A percentile compares a stretch with the other conserved stretches of the same genome.
These are phyloP conservation scores for Seriola aureovittata DNA, from an alignment of 2,113 vertebrate species.

Conservation along the genomic window DNA sequence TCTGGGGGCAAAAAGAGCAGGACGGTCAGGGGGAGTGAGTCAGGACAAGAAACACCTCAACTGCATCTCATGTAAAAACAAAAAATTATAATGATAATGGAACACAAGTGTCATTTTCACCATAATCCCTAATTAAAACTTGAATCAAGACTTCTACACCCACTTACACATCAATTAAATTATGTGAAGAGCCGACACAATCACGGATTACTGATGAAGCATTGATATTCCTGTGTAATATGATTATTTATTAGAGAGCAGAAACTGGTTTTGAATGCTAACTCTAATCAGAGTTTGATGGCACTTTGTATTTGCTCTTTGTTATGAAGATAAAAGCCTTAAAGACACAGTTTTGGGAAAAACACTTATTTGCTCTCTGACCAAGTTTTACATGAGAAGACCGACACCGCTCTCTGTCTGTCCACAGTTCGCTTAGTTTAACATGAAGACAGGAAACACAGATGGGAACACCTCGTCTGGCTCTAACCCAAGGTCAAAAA, in stretches of 20 bases:
- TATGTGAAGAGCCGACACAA: conserved; percentile 15
- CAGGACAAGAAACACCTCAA: not conserved
- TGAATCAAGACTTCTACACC: conserved; percentile 2
- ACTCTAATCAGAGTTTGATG: not conserved
- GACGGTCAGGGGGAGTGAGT: conserved; percentile 32
- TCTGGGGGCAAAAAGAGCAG: conserved; percentile 81
- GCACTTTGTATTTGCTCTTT: not conserved
- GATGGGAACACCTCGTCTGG: too few relatives aligned
- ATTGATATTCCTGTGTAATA: conserved; percentile 1
- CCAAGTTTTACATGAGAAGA: not conserved
- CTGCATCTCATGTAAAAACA: not conserved
- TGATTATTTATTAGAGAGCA: conserved; percentile 10
- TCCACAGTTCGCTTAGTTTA: too few relatives aligned
- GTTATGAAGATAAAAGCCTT: not conserved
- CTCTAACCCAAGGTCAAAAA: too few relatives aligned
- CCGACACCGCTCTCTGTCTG: not conserved
- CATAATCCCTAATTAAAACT: conserved; percentile 15
- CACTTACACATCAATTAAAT: conserved; percentile 14
- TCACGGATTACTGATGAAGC: conserved; percentile 33
- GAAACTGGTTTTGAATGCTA: not conserved
- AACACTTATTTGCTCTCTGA: too few relatives aligned
- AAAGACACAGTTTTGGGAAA: not conserved
- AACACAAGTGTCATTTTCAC: not conserved
- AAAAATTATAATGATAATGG: not conserved
- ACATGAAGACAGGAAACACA: too few relatives aligned